Evolutionary conservation across 2,113 vertebrate species (phyloP), one percentile per base, ranked within the genome.

Genomic region (Garra rufa): DNA sequence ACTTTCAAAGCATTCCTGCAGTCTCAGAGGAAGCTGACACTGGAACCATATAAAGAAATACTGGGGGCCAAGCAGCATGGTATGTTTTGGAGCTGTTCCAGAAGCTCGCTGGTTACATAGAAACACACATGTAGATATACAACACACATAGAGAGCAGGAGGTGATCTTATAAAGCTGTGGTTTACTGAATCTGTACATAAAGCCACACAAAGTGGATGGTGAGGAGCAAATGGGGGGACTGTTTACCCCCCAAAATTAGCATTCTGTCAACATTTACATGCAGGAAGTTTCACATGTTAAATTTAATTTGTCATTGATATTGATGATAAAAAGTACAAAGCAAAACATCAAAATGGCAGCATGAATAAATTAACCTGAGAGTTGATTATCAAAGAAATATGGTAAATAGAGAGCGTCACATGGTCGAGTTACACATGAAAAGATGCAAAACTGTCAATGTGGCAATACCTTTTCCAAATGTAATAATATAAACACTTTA

Each of bases 51-150:
- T 65, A 82, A 82, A 85, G 41, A 85, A 69, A 81, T 87, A 80
- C 79, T 73, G 19, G 19, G 15, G 9, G 77, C 44, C 24, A 10
- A 34, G 67, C n/a, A 61, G 48, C 71, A 87, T 48, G 52, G 79
- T 88, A 19, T 87, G 67, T 70, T 83, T 85, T 89, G 87, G 88
- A 91, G 83, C 82, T 73, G 88, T 75, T 55, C 76, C 63, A 69
- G 26, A 28, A 30, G 67, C 30, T 26, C 46, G 24, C 38, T 82
- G 70, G 82, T 81, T 84, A 83, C 61, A 43, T 4, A 11, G 41
- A 38, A 30, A 70, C 38, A 15, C 50, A 81, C 70, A 84, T 5
- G 41, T n/a, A 43, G 44, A 10, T 4, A 19, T 46, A 3, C 57
- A 13, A 44, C 59, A 86, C 24, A 19, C 34, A 24, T 11, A 30